Conservation (phyloP, 23 tunicate species). For the Aplidium turbinatum region DNA sequence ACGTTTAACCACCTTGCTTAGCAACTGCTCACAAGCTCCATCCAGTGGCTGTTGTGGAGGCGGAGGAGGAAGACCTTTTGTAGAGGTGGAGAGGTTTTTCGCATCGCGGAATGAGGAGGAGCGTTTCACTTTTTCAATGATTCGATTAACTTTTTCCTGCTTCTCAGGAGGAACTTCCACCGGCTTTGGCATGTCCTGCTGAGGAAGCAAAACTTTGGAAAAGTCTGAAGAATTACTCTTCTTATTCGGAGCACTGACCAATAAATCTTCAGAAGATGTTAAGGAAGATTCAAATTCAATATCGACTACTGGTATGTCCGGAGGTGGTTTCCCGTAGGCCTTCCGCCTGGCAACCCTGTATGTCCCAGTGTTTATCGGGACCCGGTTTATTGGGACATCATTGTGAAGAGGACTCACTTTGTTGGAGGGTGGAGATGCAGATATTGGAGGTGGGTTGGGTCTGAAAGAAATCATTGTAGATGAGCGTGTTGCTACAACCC, state of each 20-base stretch:
- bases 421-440: background rate
- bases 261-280: too few species aligned
- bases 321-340: conserved; percentile 14
- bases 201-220: background rate
- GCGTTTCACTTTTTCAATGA: conserved; percentile 21
- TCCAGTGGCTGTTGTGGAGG: conserved; percentile 36
- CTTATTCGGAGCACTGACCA: too few species aligned
- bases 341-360: conserved; percentile 38
- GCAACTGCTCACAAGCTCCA: conserved; percentile 21
- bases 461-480: background rate
- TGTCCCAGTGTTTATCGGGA: conserved; percentile 45
- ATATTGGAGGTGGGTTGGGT: background rate
- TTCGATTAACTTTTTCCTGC: conserved; percentile 1
- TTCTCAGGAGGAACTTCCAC: background rate
- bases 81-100: background rate
- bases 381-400: background rate
- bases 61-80: conserved; percentile 25
- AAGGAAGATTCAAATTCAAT: too few species aligned
- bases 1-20: background rate
- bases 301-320: too few species aligned
- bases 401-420: background rate
- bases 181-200: conserved; percentile 13
- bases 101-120: background rate
- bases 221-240: too few species aligned
- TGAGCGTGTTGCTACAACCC: too few species aligned